A percentile compares a stretch with the other conserved stretches of the same genome.
phyloP scores from a whole-genome alignment of 2,113 vertebrate genomes.

The Ellobius talpinus region DNA sequence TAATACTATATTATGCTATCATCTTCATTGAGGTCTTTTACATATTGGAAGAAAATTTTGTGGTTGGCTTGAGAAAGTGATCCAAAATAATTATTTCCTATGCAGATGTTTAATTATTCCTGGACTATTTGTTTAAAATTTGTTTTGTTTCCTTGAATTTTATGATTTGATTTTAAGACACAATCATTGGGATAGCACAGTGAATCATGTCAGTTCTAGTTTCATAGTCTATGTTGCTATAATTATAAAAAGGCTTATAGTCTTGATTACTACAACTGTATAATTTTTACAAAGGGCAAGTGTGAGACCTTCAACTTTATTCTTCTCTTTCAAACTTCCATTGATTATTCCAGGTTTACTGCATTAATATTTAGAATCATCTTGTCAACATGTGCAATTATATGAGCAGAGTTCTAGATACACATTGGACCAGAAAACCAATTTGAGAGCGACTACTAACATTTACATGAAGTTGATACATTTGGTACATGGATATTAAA shows the following conservation, averaged over 20 bases:
- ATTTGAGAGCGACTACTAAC: not conserved
- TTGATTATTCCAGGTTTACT: not conserved
- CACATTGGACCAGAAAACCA: not conserved
- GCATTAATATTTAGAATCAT: not conserved
- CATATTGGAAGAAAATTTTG: not conserved
- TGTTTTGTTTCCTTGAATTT: not conserved
- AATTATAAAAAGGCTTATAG: not conserved
- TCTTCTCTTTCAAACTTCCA: not conserved
- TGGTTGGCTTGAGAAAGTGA: not conserved
- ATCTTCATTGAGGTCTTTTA: not conserved
- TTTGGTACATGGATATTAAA: not conserved
- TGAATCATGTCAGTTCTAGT: not conserved
- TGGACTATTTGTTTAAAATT: not conserved
- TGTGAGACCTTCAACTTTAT: not conserved
- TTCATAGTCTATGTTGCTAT: no score
- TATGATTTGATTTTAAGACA: not conserved
- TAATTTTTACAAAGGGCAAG: not conserved
- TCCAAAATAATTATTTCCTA: not conserved
- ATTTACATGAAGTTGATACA: not conserved
- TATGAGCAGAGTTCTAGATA: no score
- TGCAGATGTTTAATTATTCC: not conserved
- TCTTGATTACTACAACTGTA: not conserved
- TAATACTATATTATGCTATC: not conserved
- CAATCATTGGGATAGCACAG: not conserved
- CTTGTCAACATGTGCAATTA: not conserved